These are phyloP conservation scores for Hedya salicella DNA, from an alignment of 2,888 invertebrate genomes.

Conservation along the genomic window DNA sequence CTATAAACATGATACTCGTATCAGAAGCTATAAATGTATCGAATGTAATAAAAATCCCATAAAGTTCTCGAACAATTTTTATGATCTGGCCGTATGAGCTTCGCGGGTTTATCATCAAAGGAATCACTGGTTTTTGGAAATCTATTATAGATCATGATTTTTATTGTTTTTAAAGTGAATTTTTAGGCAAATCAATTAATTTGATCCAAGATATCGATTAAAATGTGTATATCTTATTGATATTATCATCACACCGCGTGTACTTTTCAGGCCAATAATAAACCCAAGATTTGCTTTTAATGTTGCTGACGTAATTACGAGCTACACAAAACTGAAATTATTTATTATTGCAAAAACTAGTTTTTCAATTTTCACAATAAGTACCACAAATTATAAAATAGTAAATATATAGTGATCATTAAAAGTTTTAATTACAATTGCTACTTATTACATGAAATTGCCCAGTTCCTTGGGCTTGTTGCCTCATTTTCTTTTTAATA, in stretches of 20 bases:
- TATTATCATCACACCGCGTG: not conserved
- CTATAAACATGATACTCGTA: conserved; percentile 29
- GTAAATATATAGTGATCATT: not conserved
- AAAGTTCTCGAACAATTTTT: conserved; percentile 39
- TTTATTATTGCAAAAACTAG: too few relatives aligned
- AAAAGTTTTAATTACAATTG: not conserved
- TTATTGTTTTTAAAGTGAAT: conserved; percentile 31
- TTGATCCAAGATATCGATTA: not conserved
- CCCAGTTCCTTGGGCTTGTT: not conserved
- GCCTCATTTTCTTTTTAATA: conserved; percentile 8
- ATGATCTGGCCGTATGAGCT: conserved; percentile 18
- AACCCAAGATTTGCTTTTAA: not conserved
- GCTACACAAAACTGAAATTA: too few relatives aligned
- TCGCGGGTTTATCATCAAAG: conserved; percentile 25
- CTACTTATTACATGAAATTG: not conserved
- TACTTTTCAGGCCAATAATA: not conserved
- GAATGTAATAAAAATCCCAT: conserved; percentile 35
- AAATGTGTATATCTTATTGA: not conserved
- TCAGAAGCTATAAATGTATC: conserved; percentile 29
- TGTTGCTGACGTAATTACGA: too few relatives aligned
- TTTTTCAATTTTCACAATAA: too few relatives aligned
- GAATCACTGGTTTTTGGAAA: conserved; percentile 20
- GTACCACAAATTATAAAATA: too few relatives aligned
- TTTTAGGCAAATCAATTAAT: conserved; percentile 11
- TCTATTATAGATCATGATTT: conserved; percentile 25